Conservation (phyloP, 2,888 invertebrate species). For the Chrysina gloriosa region DNA sequence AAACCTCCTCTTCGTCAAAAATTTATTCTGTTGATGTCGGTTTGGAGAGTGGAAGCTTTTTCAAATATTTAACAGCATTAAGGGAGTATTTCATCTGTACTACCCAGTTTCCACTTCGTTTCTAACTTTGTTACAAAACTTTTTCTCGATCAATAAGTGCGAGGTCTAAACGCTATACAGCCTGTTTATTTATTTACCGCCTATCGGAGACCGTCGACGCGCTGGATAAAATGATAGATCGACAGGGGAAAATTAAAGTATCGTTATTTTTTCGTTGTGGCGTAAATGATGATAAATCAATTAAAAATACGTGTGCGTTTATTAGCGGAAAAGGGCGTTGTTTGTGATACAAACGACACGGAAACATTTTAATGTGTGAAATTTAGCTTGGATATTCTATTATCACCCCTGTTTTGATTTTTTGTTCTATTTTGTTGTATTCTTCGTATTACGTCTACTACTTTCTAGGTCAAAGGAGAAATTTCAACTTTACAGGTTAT, state of each 20-base stretch:
- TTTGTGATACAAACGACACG: no score
- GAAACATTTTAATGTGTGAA: no score
- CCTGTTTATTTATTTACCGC: constrained; percentile 42
- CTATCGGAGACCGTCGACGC: constrained; percentile 26
- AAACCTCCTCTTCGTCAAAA: constrained; percentile 19
- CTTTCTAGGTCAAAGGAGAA: no score
- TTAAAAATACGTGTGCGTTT: not conserved
- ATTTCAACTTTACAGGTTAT: no score
- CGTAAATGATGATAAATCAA: constrained; percentile 15
- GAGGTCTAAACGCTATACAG: constrained; percentile 43
- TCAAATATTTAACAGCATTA: constrained; percentile 43
- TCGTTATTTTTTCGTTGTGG: constrained; percentile 18
- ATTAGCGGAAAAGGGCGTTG: not conserved
- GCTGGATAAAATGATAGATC: constrained; percentile 27
- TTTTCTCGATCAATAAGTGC: constrained; percentile 43
- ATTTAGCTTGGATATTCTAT: no score
- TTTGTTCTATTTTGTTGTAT: no score
- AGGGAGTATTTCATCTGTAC: constrained; percentile 42
- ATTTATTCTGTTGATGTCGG: constrained; percentile 28
- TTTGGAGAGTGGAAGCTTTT: constrained; percentile 34
- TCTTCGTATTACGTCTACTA: no score
- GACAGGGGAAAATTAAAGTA: constrained; percentile 26
- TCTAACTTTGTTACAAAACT: constrained; percentile 43
- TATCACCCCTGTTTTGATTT: no score
- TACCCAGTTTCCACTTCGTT: constrained; percentile 41